Conservation (phyloP, 1,140 invertebrate species). For the Tetramorium alpestre region DNA sequence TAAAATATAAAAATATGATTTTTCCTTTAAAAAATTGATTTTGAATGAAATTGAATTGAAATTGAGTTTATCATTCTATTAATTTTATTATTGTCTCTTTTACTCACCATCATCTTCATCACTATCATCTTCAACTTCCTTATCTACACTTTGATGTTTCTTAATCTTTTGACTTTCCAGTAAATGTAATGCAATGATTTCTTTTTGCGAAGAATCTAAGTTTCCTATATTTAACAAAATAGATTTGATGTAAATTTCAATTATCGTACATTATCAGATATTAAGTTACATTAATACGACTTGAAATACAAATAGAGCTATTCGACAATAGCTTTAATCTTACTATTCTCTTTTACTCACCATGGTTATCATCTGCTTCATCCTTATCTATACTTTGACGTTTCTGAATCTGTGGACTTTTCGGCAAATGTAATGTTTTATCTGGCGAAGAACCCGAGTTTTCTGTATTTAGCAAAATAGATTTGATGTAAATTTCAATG, state of each 20-base stretch:
- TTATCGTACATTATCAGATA: background rate
- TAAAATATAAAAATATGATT: slow-evolving; percentile 14
- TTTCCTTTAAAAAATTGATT: background rate
- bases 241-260: slow-evolving; percentile 4
- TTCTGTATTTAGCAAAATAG: slow-evolving; percentile 37
- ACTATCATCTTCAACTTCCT: no score
- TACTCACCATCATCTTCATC: no score
- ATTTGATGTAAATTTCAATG: background rate
- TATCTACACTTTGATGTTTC: no score
- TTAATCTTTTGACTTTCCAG: no score
- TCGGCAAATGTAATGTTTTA: background rate
- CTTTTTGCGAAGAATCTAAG: background rate
- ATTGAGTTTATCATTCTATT: background rate
- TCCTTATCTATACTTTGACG: slow-evolving; percentile 7
- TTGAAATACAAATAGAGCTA: background rate
- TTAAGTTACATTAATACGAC: background rate
- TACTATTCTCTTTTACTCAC: slow-evolving; percentile 35
- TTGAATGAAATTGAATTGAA: no score
- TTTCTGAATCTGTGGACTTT: slow-evolving; percentile 38
- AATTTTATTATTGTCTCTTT: background rate
- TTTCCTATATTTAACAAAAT: background rate
- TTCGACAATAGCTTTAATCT: no score
- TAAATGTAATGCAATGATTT: no score
- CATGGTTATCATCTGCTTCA: background rate
- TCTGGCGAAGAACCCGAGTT: background rate